Evolutionary conservation across 2,888 invertebrate species (phyloP).

Genomic region (Lottia scabra): DNA sequence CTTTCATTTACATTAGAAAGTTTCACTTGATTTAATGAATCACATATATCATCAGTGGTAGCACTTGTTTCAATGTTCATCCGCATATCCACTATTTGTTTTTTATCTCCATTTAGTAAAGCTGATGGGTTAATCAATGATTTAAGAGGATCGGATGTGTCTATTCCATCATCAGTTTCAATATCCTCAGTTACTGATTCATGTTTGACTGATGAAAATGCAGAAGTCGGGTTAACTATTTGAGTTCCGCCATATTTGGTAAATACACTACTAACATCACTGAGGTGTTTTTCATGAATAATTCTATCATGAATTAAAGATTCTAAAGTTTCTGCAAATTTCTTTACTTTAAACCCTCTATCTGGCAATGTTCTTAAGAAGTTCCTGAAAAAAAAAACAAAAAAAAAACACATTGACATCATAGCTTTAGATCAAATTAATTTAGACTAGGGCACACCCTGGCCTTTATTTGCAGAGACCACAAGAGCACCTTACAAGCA

Average conservation of each 20-base stretch:
- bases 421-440: too few relatives aligned
- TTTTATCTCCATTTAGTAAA: background rate
- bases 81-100: background rate
- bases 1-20: background rate
- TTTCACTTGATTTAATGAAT: background rate
- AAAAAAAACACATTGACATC: too few relatives aligned
- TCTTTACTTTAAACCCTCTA: slow-evolving; percentile 17
- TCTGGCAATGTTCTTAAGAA: slow-evolving; percentile 14
- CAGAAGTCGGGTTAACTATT: background rate
- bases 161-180: background rate
- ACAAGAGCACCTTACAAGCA: too few relatives aligned
- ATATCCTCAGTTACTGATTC: background rate
- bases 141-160: background rate
- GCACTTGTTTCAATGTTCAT: background rate
- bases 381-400: background rate
- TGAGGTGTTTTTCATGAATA: background rate
- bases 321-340: slow-evolving; percentile 11
- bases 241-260: background rate
- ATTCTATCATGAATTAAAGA: slow-evolving; percentile 8
- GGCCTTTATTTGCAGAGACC: too few relatives aligned
- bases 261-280: background rate
- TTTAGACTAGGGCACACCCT: too few relatives aligned
- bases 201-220: background rate
- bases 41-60: background rate
- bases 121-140: background rate